phyloP scores from a whole-genome alignment of 64 coral and sea anemone genomes.

The Pachyseris speciosa region DNA sequence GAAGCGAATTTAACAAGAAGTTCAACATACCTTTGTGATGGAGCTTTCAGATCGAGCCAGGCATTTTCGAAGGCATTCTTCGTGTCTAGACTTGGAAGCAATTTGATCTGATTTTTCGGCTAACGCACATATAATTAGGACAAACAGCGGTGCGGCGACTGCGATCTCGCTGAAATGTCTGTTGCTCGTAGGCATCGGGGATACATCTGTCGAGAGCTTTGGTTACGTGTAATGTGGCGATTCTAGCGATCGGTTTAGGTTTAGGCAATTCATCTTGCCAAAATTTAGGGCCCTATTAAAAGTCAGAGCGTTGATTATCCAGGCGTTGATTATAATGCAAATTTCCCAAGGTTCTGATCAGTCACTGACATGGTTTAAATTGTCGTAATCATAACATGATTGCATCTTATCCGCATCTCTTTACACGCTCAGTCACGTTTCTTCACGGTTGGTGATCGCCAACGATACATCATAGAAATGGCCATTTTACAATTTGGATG shows the following conservation, averaged over 20 bases:
- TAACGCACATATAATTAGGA: not conserved
- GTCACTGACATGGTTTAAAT: not conserved
- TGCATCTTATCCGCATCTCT: not conserved
- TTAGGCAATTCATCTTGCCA: not conserved
- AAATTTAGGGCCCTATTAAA: not conserved
- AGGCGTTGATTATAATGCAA: not conserved
- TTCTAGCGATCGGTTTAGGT: not conserved
- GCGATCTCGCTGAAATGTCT: not conserved
- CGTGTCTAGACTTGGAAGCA: not conserved
- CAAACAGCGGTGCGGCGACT: not conserved
- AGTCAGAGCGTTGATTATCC: not conserved
- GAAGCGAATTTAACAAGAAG: too few species aligned
- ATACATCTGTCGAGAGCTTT: not conserved
- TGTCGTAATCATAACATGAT: not conserved
- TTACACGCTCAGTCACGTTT: too few species aligned
- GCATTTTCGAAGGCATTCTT: not conserved
- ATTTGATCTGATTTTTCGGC: not conserved
- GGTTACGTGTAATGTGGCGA: not conserved
- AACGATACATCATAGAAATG: too few species aligned
- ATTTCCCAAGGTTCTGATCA: not conserved
- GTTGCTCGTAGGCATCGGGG: not conserved
- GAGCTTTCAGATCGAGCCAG: not conserved
- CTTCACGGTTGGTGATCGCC: too few species aligned
- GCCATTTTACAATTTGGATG: too few species aligned
- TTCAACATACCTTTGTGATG: not conserved